phyloP scores from a whole-genome alignment of 2,113 vertebrate genomes.

The Ondatra zibethicus region DNA sequence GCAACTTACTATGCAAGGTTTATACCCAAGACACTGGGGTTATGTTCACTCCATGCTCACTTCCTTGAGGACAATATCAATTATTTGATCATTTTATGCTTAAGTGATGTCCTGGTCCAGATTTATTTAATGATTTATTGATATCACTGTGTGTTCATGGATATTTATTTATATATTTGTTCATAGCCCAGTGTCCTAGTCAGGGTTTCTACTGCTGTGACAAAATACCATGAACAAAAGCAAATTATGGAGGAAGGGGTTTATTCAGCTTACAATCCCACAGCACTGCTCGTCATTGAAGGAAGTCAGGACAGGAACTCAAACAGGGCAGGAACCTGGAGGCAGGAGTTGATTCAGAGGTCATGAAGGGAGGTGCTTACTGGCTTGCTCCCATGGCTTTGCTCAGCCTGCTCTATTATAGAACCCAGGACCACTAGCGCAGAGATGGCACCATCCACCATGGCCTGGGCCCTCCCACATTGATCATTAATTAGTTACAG shows the following conservation, averaged over 20 bases:
- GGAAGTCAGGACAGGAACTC: too few relatives aligned
- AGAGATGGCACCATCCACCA: not conserved
- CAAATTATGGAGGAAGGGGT: not conserved
- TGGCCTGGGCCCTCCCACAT: not conserved
- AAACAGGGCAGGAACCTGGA: too few relatives aligned
- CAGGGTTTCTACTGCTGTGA: not conserved
- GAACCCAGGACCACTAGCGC: not conserved
- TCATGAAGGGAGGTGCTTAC: too few relatives aligned
- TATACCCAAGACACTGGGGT: not conserved
- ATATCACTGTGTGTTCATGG: not conserved
- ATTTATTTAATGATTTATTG: not conserved
- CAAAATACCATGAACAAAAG: not conserved
- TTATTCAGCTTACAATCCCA: too few relatives aligned
- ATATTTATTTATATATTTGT: not conserved
- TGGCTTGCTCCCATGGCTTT: too few relatives aligned
- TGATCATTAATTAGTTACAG: not conserved
- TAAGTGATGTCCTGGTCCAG: not conserved
- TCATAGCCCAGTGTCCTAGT: not conserved
- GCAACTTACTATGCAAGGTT: too few relatives aligned
- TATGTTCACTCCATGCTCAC: not conserved
- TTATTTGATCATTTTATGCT: not conserved
- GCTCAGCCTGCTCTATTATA: not conserved
- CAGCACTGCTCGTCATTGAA: too few relatives aligned
- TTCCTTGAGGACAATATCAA: not conserved
- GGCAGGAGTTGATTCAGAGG: too few relatives aligned